These are phyloP conservation scores for Mallotus villosus DNA, from an alignment of 2,797 vertebrate genomes.

Conservation along the genomic window DNA sequence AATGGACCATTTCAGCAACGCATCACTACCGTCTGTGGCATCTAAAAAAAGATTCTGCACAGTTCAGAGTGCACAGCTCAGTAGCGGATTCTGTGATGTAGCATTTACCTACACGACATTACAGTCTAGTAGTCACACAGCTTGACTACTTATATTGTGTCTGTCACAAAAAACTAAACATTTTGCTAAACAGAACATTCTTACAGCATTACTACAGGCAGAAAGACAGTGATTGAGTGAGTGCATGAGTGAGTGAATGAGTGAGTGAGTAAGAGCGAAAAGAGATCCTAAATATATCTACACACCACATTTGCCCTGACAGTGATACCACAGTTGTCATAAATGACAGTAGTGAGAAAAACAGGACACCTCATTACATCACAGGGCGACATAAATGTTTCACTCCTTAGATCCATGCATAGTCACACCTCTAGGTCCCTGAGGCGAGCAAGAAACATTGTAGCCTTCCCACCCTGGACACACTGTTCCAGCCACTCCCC, in stretches of 20 bases:
- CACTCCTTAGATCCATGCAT: conserved; percentile 45
- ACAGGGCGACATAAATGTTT: conserved; percentile 64
- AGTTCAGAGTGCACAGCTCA: not conserved
- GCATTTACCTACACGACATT: not conserved
- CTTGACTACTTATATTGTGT: not conserved
- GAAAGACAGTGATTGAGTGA: too few relatives aligned
- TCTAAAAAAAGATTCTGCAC: not conserved
- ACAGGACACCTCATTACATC: conserved; percentile 69
- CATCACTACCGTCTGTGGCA: not conserved
- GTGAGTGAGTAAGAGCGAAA: too few relatives aligned
- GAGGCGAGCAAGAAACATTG: too few relatives aligned
- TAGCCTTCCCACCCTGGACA: too few relatives aligned
- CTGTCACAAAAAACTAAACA: too few relatives aligned
- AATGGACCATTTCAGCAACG: conserved; percentile 67
- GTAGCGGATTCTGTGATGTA: not conserved
- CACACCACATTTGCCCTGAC: conserved; percentile 10
- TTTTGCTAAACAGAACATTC: too few relatives aligned
- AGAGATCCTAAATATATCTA: too few relatives aligned
- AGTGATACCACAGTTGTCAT: not conserved
- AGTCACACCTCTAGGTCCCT: conserved; percentile 29
- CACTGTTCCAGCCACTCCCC: too few relatives aligned
- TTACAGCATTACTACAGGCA: too few relatives aligned
- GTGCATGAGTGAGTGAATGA: too few relatives aligned
- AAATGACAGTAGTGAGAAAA: conserved; percentile 28
- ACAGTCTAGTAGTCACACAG: not conserved